Evolutionary conservation across 2,797 vertebrate species (phyloP).

Genomic region (Mycteria americana): DNA sequence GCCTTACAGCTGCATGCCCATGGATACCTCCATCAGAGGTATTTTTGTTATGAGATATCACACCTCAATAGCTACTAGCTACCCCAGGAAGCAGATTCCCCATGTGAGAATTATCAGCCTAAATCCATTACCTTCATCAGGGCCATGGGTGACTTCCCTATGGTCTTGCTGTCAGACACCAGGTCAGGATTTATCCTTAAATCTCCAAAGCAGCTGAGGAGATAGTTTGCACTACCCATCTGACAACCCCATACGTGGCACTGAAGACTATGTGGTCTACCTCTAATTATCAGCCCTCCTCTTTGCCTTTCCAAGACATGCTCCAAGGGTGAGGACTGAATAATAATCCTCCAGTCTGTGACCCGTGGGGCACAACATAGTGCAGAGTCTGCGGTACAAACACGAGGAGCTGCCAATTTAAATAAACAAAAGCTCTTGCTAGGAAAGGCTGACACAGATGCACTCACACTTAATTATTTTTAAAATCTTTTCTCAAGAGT

Average conservation of each 20-base stretch:
- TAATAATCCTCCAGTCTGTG: neutral
- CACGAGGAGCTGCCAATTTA: slow-evolving; percentile 18
- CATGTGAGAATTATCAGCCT: neutral
- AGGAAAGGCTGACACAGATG: slow-evolving; percentile 5
- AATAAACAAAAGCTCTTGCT: slow-evolving; percentile 48
- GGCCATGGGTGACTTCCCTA: neutral
- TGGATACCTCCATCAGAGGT: neutral
- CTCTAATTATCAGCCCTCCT: neutral
- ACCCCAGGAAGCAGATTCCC: neutral
- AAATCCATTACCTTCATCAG: neutral
- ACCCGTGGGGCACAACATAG: neutral
- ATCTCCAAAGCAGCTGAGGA: neutral
- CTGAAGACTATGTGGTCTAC: neutral
- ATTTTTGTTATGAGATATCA: neutral
- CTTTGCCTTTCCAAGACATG: neutral
- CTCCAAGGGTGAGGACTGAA: neutral
- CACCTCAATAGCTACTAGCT: neutral
- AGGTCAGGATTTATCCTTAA: neutral
- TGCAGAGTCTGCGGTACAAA: neutral
- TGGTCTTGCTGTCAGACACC: neutral
- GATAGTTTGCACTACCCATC: neutral
- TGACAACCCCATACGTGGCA: neutral
- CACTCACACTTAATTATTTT: slow-evolving; percentile 63
- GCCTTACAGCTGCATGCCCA: neutral
- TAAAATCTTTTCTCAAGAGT: slow-evolving; percentile 48